Evolutionary conservation across 2,797 vertebrate genomes (phyloP), one percentile per base, ranked within the genome.

Genomic region (Ambastaia sidthimunki): DNA sequence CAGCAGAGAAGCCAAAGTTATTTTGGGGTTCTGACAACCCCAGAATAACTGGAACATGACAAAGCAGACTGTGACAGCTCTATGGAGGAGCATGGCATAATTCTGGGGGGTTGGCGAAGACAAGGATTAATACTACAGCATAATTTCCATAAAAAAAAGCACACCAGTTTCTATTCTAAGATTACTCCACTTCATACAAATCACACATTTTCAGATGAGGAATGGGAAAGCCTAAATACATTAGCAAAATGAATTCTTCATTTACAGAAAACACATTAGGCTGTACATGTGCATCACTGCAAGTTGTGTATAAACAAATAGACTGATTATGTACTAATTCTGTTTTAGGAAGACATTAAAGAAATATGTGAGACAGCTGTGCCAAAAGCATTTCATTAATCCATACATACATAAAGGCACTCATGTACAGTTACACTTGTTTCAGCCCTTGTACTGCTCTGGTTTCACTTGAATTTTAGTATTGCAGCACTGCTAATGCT

Each of bases 111-210:
- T 74, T 62, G 75, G 65, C 23, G 59, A 57, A 71, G 72, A 80
- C 55, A 62, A 74, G 80, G 80, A 85, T 86, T 78, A 89, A 86
- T 79, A 85, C 82, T 82, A 82, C 80, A 21, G 76, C 34, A 72
- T 67, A 44, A 65, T 47, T 57, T 21, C 50, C n/a, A 73, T 67
- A 66, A 28, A 71, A 37, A 37, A 63, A 78, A 62, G 21, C 47
- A 71, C 55, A 50, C 67, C 76, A 71, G 67, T 71, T 11, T 19
- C 28, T 55, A 63, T 50, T 13, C 63, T 21, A 23, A 52, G 48
- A 50, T 41, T 28, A 55, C 50, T 15, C 6, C 18, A 31, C 57
- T n/a, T 18, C 3, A 23, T 25, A 44, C n/a, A 25, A 19, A 47
- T 62, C 21, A n/a, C 37, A 7, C 2, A 15, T 15, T 65, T 52